These are phyloP conservation scores for Allygus modestus DNA, from an alignment of 2,888 invertebrate species.

Conservation along the genomic window DNA sequence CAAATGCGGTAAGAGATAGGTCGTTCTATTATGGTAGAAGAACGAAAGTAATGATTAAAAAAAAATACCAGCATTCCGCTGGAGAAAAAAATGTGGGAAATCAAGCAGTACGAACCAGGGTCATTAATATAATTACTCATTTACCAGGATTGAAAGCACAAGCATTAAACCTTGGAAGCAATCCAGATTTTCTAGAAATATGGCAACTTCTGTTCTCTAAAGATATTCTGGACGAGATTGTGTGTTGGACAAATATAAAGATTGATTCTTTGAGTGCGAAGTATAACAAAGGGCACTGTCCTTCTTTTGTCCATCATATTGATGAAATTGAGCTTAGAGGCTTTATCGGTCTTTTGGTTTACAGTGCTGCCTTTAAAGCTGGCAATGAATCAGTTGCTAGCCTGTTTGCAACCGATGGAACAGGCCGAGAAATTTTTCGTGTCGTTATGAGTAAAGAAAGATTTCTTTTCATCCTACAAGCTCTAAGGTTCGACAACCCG, in stretches of 20 bases:
- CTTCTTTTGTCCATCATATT: constrained; percentile 58
- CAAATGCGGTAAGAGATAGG: constrained; percentile 36
- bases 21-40: constrained; percentile 57
- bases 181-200: constrained; percentile 59
- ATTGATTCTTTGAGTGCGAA: constrained; percentile 44
- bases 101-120: constrained; percentile 51
- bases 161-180: constrained; percentile 55
- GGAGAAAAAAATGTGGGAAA: constrained; percentile 53
- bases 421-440: constrained; percentile 53
- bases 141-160: constrained; percentile 56
- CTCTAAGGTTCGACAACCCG: constrained; percentile 58
- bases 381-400: constrained; percentile 57
- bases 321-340: constrained; percentile 59
- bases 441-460: constrained; percentile 60
- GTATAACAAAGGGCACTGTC: constrained; percentile 43
- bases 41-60: constrained; percentile 55
- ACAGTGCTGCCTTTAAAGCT: constrained; percentile 58
- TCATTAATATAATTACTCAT: constrained; percentile 47
- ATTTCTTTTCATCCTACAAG: constrained; percentile 60
- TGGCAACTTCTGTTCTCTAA: constrained; percentile 58
- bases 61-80: constrained; percentile 50
- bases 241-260: constrained; percentile 59
- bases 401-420: constrained; percentile 58
- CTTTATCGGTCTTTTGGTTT: constrained; percentile 60
- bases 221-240: constrained; percentile 60